Conservation (phyloP, 2,888 invertebrate genomes). For the Thera britannica region DNA sequence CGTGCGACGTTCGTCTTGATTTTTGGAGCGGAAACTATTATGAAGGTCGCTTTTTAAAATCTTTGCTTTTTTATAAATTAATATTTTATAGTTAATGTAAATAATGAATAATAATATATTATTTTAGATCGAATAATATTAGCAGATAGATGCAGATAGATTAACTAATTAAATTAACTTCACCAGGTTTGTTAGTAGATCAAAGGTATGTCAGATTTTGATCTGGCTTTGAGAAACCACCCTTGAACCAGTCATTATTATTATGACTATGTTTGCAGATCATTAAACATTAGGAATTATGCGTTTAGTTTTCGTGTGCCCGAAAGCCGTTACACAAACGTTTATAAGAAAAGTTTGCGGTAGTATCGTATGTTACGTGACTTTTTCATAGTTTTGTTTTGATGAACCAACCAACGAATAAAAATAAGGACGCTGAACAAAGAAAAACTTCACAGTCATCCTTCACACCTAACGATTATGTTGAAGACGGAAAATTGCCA, state of each 20-base stretch:
- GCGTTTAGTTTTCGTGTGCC: slow-evolving; percentile 4
- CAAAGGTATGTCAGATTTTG: too few species aligned
- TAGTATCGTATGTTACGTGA: slow-evolving; percentile 19
- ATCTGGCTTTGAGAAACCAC: too few species aligned
- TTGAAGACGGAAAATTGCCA: not conserved
- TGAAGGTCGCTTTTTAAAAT: slow-evolving; percentile 23
- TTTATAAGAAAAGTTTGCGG: slow-evolving; percentile 15
- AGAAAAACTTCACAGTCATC: slow-evolving; percentile 1
- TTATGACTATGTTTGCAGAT: not conserved
- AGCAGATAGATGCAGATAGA: too few species aligned
- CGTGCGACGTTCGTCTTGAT: slow-evolving; percentile 37
- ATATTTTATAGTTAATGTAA: too few species aligned
- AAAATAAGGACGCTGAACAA: slow-evolving; percentile 8
- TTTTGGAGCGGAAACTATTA: slow-evolving; percentile 37
- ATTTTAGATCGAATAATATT: too few species aligned
- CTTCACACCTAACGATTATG: not conserved
- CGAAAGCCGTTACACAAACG: slow-evolving; percentile 6
- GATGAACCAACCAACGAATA: slow-evolving; percentile 14
- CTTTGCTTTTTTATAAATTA: not conserved
- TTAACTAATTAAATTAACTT: too few species aligned
- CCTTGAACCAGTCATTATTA: not conserved
- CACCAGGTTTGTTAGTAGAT: too few species aligned
- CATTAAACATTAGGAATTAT: not conserved
- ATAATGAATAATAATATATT: too few species aligned
- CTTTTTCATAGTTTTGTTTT: slow-evolving; percentile 27